These are phyloP conservation scores for Drosophila yakuba DNA, from an alignment of 1,140 invertebrate species.

Conservation along the genomic window DNA sequence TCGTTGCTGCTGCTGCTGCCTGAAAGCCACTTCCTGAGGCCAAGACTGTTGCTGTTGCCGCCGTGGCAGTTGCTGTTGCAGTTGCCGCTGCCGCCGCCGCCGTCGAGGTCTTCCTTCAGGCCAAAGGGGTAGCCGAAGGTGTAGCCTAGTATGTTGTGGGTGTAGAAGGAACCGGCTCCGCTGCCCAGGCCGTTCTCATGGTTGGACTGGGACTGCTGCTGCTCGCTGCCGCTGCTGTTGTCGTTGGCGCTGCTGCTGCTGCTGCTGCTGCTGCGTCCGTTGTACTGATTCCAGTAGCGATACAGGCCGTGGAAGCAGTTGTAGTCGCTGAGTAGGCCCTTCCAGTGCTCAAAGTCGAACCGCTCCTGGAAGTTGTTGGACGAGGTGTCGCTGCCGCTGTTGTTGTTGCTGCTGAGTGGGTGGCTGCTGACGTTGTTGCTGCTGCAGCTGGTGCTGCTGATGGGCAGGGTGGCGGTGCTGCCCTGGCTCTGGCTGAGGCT, in stretches of 20 bases:
- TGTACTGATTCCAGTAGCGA: slow-evolving; percentile 76
- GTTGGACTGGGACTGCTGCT: slow-evolving; percentile 36
- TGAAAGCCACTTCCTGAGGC: slow-evolving; percentile 42
- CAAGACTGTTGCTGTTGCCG: slow-evolving; percentile 19
- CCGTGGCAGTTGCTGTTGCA: neutral
- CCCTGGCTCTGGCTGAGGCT: slow-evolving; percentile 56
- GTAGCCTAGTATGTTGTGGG: slow-evolving; percentile 83
- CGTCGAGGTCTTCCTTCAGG: slow-evolving; percentile 57
- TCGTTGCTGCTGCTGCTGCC: slow-evolving; percentile 47
- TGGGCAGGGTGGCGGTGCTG: slow-evolving; percentile 59
- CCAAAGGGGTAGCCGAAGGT: slow-evolving; percentile 79
- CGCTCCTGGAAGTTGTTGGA: slow-evolving; percentile 80
- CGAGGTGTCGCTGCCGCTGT: slow-evolving; percentile 69
- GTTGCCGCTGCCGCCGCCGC: slow-evolving; percentile 15
- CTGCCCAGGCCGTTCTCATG: slow-evolving; percentile 60
- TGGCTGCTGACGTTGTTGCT: slow-evolving; percentile 19
- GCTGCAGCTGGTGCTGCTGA: slow-evolving; percentile 18
- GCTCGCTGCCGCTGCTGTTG: slow-evolving; percentile 8
- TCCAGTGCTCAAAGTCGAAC: slow-evolving; percentile 79
- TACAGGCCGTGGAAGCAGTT: slow-evolving; percentile 78
- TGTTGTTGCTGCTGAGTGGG: slow-evolving; percentile 14
- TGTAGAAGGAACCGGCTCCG: slow-evolving; percentile 69
- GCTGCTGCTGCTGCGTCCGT: slow-evolving; percentile 16
- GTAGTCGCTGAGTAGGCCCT: slow-evolving; percentile 73
- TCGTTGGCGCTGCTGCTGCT: slow-evolving; percentile 10